Conservation (phyloP, 2,888 invertebrate genomes). For the Nowickia ferox region DNA sequence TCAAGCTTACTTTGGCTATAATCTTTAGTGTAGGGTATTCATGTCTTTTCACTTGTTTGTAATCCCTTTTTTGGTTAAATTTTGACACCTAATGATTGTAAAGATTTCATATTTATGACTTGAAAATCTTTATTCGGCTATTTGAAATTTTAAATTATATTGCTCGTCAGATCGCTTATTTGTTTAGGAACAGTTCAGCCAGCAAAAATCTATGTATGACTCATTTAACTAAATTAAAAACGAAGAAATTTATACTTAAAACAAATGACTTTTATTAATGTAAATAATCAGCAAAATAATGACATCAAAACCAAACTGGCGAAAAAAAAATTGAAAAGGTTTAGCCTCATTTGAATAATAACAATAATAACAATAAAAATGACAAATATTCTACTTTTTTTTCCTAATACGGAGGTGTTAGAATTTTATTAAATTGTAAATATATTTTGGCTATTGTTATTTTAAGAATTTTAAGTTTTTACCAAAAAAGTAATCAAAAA, state of each 20-base stretch:
- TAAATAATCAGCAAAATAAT: conserved; percentile 37
- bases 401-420: neutral
- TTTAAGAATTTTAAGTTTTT: neutral
- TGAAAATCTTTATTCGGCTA: neutral
- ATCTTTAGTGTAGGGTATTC: neutral
- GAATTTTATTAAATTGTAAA: neutral
- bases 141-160: neutral
- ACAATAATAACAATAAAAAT: neutral
- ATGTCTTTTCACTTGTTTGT: neutral
- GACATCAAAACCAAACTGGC: conserved; percentile 34
- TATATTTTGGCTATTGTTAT: neutral
- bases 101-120: neutral
- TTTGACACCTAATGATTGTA: neutral
- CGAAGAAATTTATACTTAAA: neutral
- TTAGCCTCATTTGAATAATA: neutral
- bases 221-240: conserved; percentile 36
- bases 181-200: neutral
- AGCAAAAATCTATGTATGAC: conserved; percentile 26
- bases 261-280: conserved; percentile 23
- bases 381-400: neutral
- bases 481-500: neutral
- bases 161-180: neutral
- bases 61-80: neutral
- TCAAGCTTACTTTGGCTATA: too few relatives aligned
- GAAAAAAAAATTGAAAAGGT: conserved; percentile 7